Percentiles rank a stretch among this genome's conserved stretches.
phyloP scores from a whole-genome alignment of 1,140 invertebrate genomes.

The Halyomorpha halys region DNA sequence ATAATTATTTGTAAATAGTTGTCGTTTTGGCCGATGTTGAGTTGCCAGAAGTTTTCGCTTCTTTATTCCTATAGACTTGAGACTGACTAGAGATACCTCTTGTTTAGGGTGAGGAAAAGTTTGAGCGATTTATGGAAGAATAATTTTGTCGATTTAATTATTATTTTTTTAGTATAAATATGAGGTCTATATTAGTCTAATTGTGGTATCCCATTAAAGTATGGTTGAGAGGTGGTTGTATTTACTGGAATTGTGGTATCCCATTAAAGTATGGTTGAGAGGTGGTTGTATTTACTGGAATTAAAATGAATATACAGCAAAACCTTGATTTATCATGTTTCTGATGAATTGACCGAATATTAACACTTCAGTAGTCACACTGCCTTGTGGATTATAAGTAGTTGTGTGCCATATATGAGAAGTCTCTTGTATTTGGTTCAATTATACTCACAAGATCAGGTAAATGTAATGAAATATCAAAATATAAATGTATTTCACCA shows the following conservation, averaged over 20 bases:
- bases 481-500: too few species aligned
- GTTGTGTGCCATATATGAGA: too few species aligned
- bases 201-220: neutral
- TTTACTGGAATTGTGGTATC: neutral
- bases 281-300: neutral
- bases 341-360: neutral
- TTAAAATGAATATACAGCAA: neutral
- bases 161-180: slow-evolving; percentile 5
- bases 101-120: slow-evolving; percentile 12
- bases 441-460: too few species aligned
- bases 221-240: neutral
- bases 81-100: slow-evolving; percentile 24
- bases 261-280: neutral
- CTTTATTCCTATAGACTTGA: slow-evolving; percentile 22
- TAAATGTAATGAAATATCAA: too few species aligned
- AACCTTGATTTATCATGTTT: neutral
- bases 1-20: slow-evolving; percentile 19
- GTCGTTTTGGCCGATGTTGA: slow-evolving; percentile 8
- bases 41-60: slow-evolving; percentile 11
- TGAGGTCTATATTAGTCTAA: slow-evolving; percentile 4
- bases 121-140: slow-evolving; percentile 13
- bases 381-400: too few species aligned
- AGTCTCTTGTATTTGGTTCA: too few species aligned
- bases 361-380: too few species aligned
- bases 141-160: neutral